Percentiles rank a stretch among this genome's conserved stretches.
phyloP scores from a whole-genome alignment of 2,888 invertebrate genomes.

The Phaedon cochleariae region DNA sequence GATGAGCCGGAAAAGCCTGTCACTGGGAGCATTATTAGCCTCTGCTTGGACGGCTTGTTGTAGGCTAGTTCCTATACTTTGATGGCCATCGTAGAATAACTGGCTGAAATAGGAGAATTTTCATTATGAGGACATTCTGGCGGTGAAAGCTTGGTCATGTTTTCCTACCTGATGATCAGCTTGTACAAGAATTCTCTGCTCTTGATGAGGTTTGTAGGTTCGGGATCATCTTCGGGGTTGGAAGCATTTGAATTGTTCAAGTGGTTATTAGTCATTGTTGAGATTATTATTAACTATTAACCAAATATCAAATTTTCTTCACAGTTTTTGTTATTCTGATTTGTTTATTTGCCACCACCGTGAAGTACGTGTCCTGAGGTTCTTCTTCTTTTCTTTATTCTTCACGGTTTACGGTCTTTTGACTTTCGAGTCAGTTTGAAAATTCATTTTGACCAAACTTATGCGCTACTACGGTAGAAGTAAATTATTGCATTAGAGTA shows the following conservation, averaged over 20 bases:
- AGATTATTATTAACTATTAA: too few species aligned
- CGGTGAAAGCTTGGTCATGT: conserved; percentile 9
- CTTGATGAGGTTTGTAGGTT: conserved; percentile 83
- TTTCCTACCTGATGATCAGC: conserved; percentile 85
- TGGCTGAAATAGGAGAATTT: conserved; percentile 72
- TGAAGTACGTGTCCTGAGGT: too few species aligned
- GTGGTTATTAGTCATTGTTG: conserved; percentile 25
- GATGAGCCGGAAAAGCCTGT: conserved; percentile 87
- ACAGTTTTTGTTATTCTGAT: too few species aligned
- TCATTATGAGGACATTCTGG: conserved; percentile 10
- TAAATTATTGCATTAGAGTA: too few species aligned
- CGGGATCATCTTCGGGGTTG: conserved; percentile 65
- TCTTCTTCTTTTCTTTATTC: too few species aligned
- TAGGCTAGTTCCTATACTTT: conserved; percentile 87
- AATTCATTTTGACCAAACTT: too few species aligned
- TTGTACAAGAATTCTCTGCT: conserved; percentile 89
- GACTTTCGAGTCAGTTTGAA: too few species aligned
- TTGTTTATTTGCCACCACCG: too few species aligned
- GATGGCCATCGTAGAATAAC: conserved; percentile 96
- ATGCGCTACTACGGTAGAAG: too few species aligned
- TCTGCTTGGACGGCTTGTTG: conserved; percentile 88
- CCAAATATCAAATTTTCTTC: too few species aligned
- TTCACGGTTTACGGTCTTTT: too few species aligned
- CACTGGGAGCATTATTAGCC: conserved; percentile 95
- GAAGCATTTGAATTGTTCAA: conserved; percentile 27